Conservation (phyloP, 2,888 invertebrate species). For the Cheilosia impressa region DNA sequence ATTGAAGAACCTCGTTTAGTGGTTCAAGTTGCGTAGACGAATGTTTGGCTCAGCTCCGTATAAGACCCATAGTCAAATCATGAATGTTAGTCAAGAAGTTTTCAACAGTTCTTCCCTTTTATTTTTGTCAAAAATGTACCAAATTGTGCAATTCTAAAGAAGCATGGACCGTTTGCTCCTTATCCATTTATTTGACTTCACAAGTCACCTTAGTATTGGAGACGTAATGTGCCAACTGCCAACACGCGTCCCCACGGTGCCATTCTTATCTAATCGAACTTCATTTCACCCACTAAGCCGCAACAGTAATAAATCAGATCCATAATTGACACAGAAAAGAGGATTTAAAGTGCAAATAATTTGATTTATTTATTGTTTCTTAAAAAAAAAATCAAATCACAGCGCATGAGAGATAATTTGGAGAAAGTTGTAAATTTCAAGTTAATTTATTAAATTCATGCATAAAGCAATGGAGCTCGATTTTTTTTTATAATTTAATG, state of each 20-base stretch:
- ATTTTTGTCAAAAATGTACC: too few relatives aligned
- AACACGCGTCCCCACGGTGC: not conserved
- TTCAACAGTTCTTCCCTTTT: too few relatives aligned
- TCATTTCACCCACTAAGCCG: not conserved
- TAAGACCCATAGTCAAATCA: too few relatives aligned
- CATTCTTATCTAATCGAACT: not conserved
- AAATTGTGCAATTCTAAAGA: too few relatives aligned
- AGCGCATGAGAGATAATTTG: too few relatives aligned
- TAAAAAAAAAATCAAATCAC: not conserved
- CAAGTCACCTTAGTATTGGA: not conserved
- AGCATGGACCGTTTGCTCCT: too few relatives aligned
- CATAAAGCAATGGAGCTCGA: not conserved
- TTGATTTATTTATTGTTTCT: not conserved
- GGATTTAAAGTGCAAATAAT: not conserved
- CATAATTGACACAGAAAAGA: slow-evolving; percentile 13
- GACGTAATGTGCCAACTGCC: not conserved
- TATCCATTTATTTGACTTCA: too few relatives aligned
- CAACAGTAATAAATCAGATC: slow-evolving; percentile 14
- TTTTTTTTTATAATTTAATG: not conserved
- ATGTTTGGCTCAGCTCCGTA: too few relatives aligned
- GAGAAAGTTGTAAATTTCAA: not conserved
- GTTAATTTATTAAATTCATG: not conserved
- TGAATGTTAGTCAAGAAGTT: too few relatives aligned
- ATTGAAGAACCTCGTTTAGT: too few relatives aligned
- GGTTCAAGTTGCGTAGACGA: too few relatives aligned